Conservation (phyloP, 2,888 invertebrate species). For the Synanthedon tipuliformis region DNA sequence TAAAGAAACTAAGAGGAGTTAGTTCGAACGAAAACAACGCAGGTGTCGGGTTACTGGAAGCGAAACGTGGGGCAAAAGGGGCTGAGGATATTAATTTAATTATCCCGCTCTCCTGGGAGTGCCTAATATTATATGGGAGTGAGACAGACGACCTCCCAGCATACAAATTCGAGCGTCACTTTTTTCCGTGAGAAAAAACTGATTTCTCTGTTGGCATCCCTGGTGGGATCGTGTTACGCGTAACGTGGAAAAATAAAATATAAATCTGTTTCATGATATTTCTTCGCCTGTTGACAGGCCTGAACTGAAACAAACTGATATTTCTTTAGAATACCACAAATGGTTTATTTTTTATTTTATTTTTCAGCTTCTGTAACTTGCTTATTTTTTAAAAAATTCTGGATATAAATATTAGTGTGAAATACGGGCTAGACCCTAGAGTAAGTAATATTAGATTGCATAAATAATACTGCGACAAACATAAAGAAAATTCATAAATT, state of each 20-base stretch:
- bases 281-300: neutral
- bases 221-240: slow-evolving; percentile 54
- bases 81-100: slow-evolving; percentile 67
- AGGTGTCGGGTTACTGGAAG: slow-evolving; percentile 63
- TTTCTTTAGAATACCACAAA: no score
- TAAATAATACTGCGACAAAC: no score
- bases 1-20: slow-evolving; percentile 18
- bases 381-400: no score
- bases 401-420: no score
- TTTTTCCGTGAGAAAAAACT: slow-evolving; percentile 66
- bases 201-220: slow-evolving; percentile 56
- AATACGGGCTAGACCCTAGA: no score
- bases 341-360: no score
- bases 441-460: no score
- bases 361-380: no score
- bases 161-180: slow-evolving; percentile 57
- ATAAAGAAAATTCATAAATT: no score
- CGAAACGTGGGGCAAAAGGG: slow-evolving; percentile 50
- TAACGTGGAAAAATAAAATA: slow-evolving; percentile 40
- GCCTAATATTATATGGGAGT: slow-evolving; percentile 61
- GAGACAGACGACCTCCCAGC: slow-evolving; percentile 37
- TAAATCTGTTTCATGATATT: slow-evolving; percentile 33
- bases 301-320: neutral
- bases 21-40: slow-evolving; percentile 51
- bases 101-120: slow-evolving; percentile 55